Evolutionary conservation across 2,888 invertebrate species (phyloP).

Genomic region (Meliscaeva auricollis): DNA sequence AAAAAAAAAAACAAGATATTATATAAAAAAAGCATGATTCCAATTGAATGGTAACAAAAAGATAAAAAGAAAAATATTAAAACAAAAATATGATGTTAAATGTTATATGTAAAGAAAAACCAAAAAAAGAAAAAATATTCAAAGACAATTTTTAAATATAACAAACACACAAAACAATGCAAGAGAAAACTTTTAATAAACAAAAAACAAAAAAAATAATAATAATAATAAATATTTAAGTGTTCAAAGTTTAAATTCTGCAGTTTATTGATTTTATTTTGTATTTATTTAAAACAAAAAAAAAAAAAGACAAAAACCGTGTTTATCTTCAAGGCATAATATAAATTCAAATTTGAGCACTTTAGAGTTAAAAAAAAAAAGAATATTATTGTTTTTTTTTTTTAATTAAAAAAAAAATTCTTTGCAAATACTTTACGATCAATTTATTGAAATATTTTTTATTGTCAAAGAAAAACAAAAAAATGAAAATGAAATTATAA

Average conservation of each 20-base stretch:
- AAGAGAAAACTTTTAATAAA: conserved; percentile 42
- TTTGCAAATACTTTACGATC: conserved; percentile 69
- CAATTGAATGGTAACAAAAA: conserved; percentile 79
- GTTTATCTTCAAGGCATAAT: conserved; percentile 47
- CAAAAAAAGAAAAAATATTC: conserved; percentile 71
- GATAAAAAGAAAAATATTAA: conserved; percentile 76
- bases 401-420: conserved; percentile 46
- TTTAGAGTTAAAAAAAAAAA: conserved; percentile 30
- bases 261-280: conserved; percentile 36
- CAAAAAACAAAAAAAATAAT: conserved; percentile 13
- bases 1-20: conserved; percentile 58
- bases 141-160: conserved; percentile 66
- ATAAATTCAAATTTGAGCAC: conserved; percentile 63
- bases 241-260: conserved; percentile 40
- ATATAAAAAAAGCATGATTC: conserved; percentile 72
- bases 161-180: conserved; percentile 67
- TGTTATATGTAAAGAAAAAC: conserved; percentile 75
- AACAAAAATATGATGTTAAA: conserved; percentile 71
- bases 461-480: conserved; percentile 67
- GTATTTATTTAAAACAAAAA: conserved; percentile 17
- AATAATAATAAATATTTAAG: conserved; percentile 36
- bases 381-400: conserved; percentile 3
- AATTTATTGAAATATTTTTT: conserved; percentile 74
- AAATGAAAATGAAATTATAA: conserved; percentile 71
- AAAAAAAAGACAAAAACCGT: background rate